Percentiles rank a stretch among this genome's conserved stretches.
These are phyloP conservation scores for Geotrupes spiniger DNA, from an alignment of 2,888 invertebrate species.

Conservation along the genomic window DNA sequence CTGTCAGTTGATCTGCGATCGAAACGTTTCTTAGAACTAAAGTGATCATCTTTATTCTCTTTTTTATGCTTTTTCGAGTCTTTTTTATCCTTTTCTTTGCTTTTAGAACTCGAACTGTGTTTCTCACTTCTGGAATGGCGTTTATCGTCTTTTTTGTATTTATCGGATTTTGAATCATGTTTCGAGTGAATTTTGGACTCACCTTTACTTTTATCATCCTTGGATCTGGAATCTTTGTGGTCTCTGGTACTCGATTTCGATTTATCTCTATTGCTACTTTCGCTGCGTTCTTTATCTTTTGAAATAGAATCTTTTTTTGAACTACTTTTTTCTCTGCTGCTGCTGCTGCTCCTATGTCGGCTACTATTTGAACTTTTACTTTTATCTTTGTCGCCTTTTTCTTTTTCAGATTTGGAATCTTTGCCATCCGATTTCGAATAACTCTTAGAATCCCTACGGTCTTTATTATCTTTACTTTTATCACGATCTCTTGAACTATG, in stretches of 20 bases:
- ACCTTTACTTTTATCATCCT: slow-evolving; percentile 31
- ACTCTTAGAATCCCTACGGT: slow-evolving; percentile 30
- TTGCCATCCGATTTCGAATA: slow-evolving; percentile 35
- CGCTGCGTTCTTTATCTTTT: slow-evolving; percentile 23
- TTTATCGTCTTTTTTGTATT: slow-evolving; percentile 37
- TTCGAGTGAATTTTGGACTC: slow-evolving; percentile 32
- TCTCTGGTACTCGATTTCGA: slow-evolving; percentile 23
- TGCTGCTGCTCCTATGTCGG: slow-evolving; percentile 32
- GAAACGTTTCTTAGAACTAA: slow-evolving; percentile 62
- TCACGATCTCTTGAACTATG: slow-evolving; percentile 27
- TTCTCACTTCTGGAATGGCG: slow-evolving; percentile 25
- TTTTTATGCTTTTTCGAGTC: slow-evolving; percentile 31
- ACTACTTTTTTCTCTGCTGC: slow-evolving; percentile 36
- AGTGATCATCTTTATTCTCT: slow-evolving; percentile 64
- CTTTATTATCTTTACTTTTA: slow-evolving; percentile 25
- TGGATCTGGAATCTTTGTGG: slow-evolving; percentile 34
- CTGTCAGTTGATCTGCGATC: slow-evolving; percentile 73
- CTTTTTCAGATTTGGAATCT: slow-evolving; percentile 33
- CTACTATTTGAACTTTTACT: slow-evolving; percentile 21
- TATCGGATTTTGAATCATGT: slow-evolving; percentile 26
- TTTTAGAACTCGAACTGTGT: slow-evolving; percentile 26
- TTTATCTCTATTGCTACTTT: slow-evolving; percentile 20
- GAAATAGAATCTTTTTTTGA: slow-evolving; percentile 30
- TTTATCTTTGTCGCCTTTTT: slow-evolving; percentile 26
- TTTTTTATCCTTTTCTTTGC: slow-evolving; percentile 34